Evolutionary conservation across 2,113 vertebrate genomes (phyloP), one percentile per base, ranked within the genome.

Genomic region (Ailurus styani): DNA sequence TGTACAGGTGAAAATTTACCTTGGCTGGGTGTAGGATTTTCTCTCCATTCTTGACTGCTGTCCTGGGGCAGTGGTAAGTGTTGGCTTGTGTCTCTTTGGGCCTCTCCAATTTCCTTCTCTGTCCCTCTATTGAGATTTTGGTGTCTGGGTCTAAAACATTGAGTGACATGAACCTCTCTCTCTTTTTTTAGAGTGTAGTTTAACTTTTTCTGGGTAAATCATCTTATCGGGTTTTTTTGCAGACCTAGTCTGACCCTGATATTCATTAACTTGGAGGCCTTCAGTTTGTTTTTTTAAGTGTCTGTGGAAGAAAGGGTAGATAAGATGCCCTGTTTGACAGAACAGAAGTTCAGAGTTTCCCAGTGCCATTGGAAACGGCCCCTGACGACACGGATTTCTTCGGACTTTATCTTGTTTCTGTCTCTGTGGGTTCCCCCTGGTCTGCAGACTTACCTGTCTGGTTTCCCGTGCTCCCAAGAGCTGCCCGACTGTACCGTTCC

Each of bases 211-310:
- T 86, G 94, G n/a, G 40, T 94, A 97, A 89, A n/a, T 34, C 83
- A 77, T 97, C 75, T 62, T 93, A 91, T 60, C 64, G 89, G 45
- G 27, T 98, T 9, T 55, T 55, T 82, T 82, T 96, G 85, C 88
- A 97, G 97, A 87, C 91, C 97, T 97, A 93, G 83, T 55, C 92
- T 98, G 97, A 98, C 96, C 55, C 91, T 85, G 85, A 73, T n/a
- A 81, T 91, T 91, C 95, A 96, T 97, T 97, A 97, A 84, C 85
- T 55, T 45, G 31, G 75, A 90, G 89, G 83, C 92, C 95, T 96
- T 92, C 79, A 90, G 27, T 90, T 42, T 57, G 34, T 52, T 55
- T 50, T 25, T 34, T n/a, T 10, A 13, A 62, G 40, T 37, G 3
- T 96, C 95, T 86, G 64, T 68, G 47, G 52, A 62, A 87, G 73